Evolutionary conservation across 2,797 vertebrate species (phyloP), one percentile per base, ranked within the genome.

Genomic region (Acridotheres tristis): DNA sequence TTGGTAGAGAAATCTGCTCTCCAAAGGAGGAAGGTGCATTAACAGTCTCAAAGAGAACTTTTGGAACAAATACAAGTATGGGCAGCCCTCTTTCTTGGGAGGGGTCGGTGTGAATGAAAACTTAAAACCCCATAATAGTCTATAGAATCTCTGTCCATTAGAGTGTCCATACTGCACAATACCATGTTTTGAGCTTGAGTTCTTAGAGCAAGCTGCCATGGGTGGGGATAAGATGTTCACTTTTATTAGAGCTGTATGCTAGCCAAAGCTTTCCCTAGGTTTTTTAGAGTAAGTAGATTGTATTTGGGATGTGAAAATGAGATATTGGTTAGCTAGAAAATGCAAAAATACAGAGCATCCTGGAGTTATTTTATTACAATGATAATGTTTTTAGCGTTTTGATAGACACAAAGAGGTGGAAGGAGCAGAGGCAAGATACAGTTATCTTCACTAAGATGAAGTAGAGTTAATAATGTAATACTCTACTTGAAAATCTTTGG

Each of bases 401-500:
- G 80, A 80, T 91, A 87, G 75, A 89, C 73, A 85, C 45, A 78
- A 68, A 61, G 45, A 84, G 76, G 83, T 85, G 19, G 66, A 89
- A 90, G 63, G 69, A 48, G 40, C 73, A 89, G 62, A 91, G 85
- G 69, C 85, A 77, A 77, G 77, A 69, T 71, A 71, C 23, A 30
- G n/a, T 68, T 53, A 48, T 79, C 57, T 77, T 90, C 47, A 82
- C 66, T 93, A 82, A 96, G 89, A 93, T 93, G 87, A 88, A 81
- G 45, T 76, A 21, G 32, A 87, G 68, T 85, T 82, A 43, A 84
- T 90, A 72, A 95, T 85, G 73, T 93, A 77, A 94, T 80, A 76
- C 85, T 92, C 47, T 67, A 85, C 73, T 88, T 94, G 40, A 94
- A 90, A 97, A 94, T 92, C 63, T 96, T 96, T 73, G 65, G 90